Evolutionary conservation across 2,888 invertebrate species (phyloP).

Genomic region (Parapristionchus giblindavisi): DNA sequence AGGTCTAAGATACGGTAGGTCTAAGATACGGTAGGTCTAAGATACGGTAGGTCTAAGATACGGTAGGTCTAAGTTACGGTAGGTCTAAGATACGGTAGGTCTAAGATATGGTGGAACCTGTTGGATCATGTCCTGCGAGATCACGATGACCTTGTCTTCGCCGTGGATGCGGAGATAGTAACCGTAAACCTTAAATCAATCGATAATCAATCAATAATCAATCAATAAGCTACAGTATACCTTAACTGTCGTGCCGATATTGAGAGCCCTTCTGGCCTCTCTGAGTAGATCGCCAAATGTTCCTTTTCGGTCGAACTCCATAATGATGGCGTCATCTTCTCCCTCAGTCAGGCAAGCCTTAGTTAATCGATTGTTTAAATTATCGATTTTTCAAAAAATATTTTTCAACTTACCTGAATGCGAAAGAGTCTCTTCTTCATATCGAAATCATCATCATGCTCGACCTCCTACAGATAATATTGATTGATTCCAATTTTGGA

Average conservation of each 20-base stretch:
- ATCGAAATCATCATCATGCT: conserved; percentile 10
- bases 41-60: too few relatives aligned
- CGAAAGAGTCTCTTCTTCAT: not conserved
- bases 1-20: too few relatives aligned
- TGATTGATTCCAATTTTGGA: too few relatives aligned
- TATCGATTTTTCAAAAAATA: conserved; percentile 21
- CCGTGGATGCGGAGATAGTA: conserved; percentile 22
- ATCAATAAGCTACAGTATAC: conserved; percentile 35
- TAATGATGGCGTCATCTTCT: conserved; percentile 48
- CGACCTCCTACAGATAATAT: not conserved
- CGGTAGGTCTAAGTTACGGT: too few relatives aligned
- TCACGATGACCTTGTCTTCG: conserved; percentile 26
- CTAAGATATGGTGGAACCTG: too few relatives aligned
- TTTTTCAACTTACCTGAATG: conserved; percentile 32
- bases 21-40: too few relatives aligned
- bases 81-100: too few relatives aligned
- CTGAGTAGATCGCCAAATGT: conserved; percentile 56
- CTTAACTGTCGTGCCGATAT: conserved; percentile 56
- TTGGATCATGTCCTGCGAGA: conserved; percentile 18
- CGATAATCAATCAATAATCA: not conserved
- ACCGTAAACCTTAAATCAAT: conserved; percentile 8
- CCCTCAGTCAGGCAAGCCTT: conserved; percentile 49
- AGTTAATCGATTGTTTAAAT: not conserved
- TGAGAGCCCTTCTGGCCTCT: conserved; percentile 51
- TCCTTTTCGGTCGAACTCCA: conserved; percentile 52